Evolutionary conservation across 2,113 vertebrate genomes (phyloP).

Genomic region (Brachirus orientalis): DNA sequence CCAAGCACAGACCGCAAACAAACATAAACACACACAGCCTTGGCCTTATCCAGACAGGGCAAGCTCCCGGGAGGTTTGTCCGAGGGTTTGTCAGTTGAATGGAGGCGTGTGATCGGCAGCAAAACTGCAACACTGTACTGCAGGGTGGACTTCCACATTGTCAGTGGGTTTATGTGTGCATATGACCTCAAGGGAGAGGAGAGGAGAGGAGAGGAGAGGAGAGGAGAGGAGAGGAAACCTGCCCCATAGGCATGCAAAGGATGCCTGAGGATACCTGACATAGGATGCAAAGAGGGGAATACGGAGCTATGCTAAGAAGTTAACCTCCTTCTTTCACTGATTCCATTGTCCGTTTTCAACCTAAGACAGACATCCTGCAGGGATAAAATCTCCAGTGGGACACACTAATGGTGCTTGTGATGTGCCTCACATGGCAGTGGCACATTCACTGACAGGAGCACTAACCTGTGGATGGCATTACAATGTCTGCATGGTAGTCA

Average conservation of each 20-base stretch:
- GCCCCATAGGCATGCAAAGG: too few relatives aligned
- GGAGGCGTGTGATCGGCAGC: slow-evolving; percentile 32
- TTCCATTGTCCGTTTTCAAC: too few relatives aligned
- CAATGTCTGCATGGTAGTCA: too few relatives aligned
- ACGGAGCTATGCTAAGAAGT: not conserved
- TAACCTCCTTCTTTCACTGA: too few relatives aligned
- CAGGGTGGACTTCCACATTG: not conserved
- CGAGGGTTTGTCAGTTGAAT: slow-evolving; percentile 11
- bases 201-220: slow-evolving; percentile 27
- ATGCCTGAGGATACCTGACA: too few relatives aligned
- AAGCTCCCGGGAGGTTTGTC: slow-evolving; percentile 6
- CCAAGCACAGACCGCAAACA: slow-evolving; percentile 15
- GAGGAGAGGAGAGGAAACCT: too few relatives aligned
- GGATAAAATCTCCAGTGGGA: too few relatives aligned
- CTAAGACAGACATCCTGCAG: too few relatives aligned
- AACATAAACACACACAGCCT: not conserved
- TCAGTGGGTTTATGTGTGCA: not conserved
- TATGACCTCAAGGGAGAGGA: not conserved
- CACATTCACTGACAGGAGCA: too few relatives aligned
- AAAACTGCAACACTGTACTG: not conserved
- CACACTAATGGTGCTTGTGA: too few relatives aligned
- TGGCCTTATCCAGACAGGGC: slow-evolving; percentile 8
- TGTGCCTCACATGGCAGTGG: too few relatives aligned
- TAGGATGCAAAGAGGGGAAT: not conserved
- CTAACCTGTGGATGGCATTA: too few relatives aligned